Base-by-base conservation (phyloP, 2,113 vertebrate species). In the Prinia subflava region DNA sequence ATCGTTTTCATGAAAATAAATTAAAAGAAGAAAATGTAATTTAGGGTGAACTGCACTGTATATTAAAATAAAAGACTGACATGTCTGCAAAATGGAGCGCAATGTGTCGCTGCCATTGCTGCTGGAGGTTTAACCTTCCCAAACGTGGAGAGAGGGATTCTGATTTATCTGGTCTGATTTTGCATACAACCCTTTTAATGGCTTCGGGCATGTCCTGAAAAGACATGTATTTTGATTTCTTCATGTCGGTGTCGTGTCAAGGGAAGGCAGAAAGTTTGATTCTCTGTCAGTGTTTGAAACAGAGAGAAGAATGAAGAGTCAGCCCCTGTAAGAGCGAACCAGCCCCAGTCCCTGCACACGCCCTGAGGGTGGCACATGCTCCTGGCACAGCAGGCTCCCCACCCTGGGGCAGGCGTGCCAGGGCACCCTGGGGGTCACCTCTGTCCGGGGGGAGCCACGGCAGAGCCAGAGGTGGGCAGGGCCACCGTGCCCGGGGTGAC, bases 21-120 rank as follows among this genome's bases (percentile, higher is more conserved):
- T 97, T 96, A 95, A 96, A 90, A 95, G 39, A 93, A 88, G 79
- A 73, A 94, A 95, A 95, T 69, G 68, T 67, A 96, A 94, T 83
- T 87, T 88, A 78, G 74, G 90, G 95, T 56, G 46, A 84, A 56
- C 28, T 39, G 31, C 62, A 65, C 50, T 79, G 35, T 65, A 11
- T 63, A 82, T 90, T 87, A 85, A 95, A 94, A 90, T 59, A 77
- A 88, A 77, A 73, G 84, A 37, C 15, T 62, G 82, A 81, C 49
- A 49, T 39, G 31, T 35, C 85, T 83, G 79, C 33, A 60, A 6
- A 52, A 30, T 14, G 2, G 18, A 86, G 75, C 15, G 9, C 44
- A 7, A 16, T 12, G 56, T 13, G 37, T 15, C 2, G 24, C 59
- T 60, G 82, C 80, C 24, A 7, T 12, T 7, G 39, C 30, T 65